Conservation (phyloP, 35 echinoderm and acorn worm species). For the Ophiothrix spiculata region DNA sequence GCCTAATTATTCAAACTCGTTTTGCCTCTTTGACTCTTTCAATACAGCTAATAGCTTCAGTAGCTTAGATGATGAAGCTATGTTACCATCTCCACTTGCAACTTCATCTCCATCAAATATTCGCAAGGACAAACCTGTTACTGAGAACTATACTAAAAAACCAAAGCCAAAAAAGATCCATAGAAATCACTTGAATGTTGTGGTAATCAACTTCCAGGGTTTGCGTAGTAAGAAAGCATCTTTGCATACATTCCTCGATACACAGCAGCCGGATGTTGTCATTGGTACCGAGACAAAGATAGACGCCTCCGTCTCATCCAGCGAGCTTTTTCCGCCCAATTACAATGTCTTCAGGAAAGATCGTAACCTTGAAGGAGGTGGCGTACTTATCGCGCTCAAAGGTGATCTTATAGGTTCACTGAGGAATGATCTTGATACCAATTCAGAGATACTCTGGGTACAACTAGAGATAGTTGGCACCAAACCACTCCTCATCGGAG, state of each 20-base stretch:
- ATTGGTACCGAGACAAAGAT: conserved; percentile 7
- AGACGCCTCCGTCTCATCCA: background rate
- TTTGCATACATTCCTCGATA: conserved; percentile 10
- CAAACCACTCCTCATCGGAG: conserved; percentile 33
- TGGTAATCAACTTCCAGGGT: conserved; percentile 22
- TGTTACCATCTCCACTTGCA: background rate
- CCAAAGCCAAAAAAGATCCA: background rate
- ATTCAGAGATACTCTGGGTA: conserved; percentile 30
- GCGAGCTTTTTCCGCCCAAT: conserved; percentile 10
- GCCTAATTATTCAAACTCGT: conserved; percentile 34
- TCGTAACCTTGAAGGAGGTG: background rate
- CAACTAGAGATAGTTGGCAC: conserved; percentile 6
- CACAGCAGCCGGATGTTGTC: background rate
- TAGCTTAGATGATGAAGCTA: conserved; percentile 17
- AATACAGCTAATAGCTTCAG: conserved; percentile 34
- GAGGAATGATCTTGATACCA: conserved; percentile 28
- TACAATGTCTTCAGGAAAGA: conserved; percentile 34
- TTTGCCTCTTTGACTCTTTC: background rate
- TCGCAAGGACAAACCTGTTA: background rate
- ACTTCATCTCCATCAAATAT: background rate
- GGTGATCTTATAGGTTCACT: conserved; percentile 37
- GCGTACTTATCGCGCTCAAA: conserved; percentile 29
- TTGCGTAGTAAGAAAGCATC: conserved; percentile 7
- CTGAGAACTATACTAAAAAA: background rate
- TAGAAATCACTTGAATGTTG: conserved; percentile 12